Conservation (phyloP, 2,113 vertebrate genomes). For the Phaethon lepturus region DNA sequence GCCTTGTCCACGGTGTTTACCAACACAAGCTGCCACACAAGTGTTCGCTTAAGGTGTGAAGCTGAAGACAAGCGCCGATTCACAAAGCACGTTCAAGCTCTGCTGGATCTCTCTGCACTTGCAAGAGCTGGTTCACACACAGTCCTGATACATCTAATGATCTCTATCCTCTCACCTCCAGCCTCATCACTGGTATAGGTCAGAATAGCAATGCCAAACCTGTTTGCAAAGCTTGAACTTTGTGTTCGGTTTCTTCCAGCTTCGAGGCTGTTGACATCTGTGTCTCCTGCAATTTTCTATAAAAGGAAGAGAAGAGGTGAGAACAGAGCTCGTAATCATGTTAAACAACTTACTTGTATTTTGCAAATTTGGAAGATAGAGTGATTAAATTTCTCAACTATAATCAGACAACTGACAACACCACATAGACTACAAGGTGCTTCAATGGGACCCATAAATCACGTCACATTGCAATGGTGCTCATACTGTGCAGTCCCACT, state of each 20-base stretch:
- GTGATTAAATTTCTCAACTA: not conserved
- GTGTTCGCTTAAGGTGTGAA: not conserved
- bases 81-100: not conserved
- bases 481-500: not conserved
- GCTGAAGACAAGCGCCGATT: not conserved
- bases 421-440: conserved; percentile 19
- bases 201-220: conserved; percentile 77
- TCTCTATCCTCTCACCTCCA: not conserved
- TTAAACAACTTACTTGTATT: not conserved
- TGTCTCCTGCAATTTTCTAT: conserved; percentile 93
- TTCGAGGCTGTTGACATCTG: conserved; percentile 92
- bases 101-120: not conserved
- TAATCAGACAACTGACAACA: not conserved
- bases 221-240: conserved; percentile 93
- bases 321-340: not conserved
- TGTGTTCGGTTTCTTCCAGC: conserved; percentile 94
- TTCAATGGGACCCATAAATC: not conserved
- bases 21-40: not conserved
- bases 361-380: not conserved
- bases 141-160: not conserved
- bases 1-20: not conserved
- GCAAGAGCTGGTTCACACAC: not conserved
- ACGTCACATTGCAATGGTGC: not conserved
- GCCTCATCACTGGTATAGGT: not conserved
- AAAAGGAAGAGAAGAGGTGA: conserved; percentile 19